Evolutionary conservation across 2,113 vertebrate genomes (phyloP), one percentile per base, ranked within the genome.

Genomic region (Myxocyprinus asiaticus): DNA sequence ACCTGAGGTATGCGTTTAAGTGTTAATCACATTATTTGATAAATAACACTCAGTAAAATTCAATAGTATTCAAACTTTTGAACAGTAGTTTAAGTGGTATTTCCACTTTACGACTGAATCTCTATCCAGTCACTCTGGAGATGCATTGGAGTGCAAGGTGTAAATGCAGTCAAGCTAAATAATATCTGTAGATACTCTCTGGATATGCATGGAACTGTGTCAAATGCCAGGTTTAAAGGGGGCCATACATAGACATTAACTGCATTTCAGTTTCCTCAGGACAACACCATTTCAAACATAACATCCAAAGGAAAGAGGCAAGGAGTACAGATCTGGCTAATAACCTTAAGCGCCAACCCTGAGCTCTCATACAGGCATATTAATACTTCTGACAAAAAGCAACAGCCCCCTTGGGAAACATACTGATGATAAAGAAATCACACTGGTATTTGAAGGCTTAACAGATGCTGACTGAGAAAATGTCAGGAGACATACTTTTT

Each of bases 401-500:
- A 65, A 55, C 22, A 55, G 61, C 73, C 42, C 73, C 48, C 14
- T 17, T 63, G 48, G 14, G 73, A 53, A 76, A 55, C 12, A 76
- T 5, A 7, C 76, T 42, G 56, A 64, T 75, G 63, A 6, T 64
- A 66, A 80, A 61, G 78, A 85, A 68, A 86, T 59, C 75, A 65
- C 77, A 85, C 84, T 78, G 64, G 76, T 81, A 86, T 87, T 81
- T 84, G 14, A 67, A 87, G 73, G 66, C 76, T 83, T 80, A 78
- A 62, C 56, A 67, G 47, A 77, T 33, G 22, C 22, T 33, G 22
- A 33, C 22, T 33, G 22, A 33, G 22, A 90, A 85, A 91, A 87
- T 88, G 83, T 90, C 83, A 87, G 63, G 2, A 77, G 43, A 81
- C 78, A 59, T 85, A 84, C 85, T 75, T 86, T 81, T 88, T 48